These are phyloP conservation scores for Amazona vittata DNA, from an alignment of 2,113 vertebrate species.

Conservation along the genomic window DNA sequence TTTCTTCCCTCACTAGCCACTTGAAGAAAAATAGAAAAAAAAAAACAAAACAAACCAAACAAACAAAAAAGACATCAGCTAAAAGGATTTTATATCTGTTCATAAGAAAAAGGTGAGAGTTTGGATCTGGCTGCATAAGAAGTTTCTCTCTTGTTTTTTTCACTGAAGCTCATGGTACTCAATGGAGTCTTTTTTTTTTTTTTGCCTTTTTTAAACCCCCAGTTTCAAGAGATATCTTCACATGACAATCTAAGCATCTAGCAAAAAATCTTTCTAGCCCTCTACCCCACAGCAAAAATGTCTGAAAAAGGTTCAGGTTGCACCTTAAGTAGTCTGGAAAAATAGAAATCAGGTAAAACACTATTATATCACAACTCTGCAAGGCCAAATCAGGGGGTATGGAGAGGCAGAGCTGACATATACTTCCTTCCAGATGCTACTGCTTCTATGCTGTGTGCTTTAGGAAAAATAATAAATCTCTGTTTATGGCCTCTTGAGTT, in stretches of 20 bases:
- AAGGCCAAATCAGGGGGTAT: background rate
- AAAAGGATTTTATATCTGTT: background rate
- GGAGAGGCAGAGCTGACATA: background rate
- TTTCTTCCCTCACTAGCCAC: background rate
- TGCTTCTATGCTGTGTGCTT: background rate
- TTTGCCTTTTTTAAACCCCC: fast-evolving
- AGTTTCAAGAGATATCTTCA: background rate
- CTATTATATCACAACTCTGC: background rate
- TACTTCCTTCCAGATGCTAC: background rate
- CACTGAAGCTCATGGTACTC: background rate
- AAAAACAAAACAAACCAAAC: too few species aligned
- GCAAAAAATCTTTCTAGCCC: background rate
- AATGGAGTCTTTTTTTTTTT: background rate
- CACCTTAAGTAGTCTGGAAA: background rate
- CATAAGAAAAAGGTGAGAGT: background rate
- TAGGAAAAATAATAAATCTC: background rate
- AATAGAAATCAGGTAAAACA: background rate
- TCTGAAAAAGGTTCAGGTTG: background rate
- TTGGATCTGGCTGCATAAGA: background rate
- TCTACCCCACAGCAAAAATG: background rate
- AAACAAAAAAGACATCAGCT: background rate
- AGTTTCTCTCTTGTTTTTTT: background rate
- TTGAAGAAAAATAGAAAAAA: background rate
- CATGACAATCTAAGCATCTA: background rate
- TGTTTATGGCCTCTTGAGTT: background rate